Evolutionary conservation across 2,797 vertebrate species (phyloP).

Genomic region (Urophycis tenuis): DNA sequence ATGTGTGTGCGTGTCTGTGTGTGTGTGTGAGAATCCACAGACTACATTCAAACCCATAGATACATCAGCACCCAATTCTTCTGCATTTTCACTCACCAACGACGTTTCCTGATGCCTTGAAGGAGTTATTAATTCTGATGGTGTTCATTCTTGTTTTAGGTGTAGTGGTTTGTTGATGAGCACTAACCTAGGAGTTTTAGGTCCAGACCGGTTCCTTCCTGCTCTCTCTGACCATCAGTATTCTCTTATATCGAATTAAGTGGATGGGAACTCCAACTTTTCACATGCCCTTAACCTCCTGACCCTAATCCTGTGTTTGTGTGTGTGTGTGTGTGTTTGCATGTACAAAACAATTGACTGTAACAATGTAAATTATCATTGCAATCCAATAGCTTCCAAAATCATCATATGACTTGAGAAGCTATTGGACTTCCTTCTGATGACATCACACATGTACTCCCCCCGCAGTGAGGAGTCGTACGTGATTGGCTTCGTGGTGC

Average conservation of each 20-base stretch:
- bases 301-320: not conserved
- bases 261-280: not conserved
- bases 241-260: not conserved
- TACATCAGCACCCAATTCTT: too few species aligned
- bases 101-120: too few species aligned
- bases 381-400: not conserved
- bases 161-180: too few species aligned
- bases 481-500: slow-evolving; percentile 92
- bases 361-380: not conserved
- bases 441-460: not conserved
- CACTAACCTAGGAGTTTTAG: too few species aligned
- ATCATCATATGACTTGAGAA: not conserved
- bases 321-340: slow-evolving; percentile 53
- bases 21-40: too few species aligned
- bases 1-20: too few species aligned
- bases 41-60: too few species aligned
- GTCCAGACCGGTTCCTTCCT: too few species aligned
- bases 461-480: slow-evolving; percentile 84
- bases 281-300: slow-evolving; percentile 1
- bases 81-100: too few species aligned
- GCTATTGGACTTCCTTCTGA: slow-evolving; percentile 16
- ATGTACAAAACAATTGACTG: not conserved
- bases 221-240: not conserved
- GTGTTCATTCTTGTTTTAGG: too few species aligned
- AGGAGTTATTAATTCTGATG: too few species aligned